These are phyloP conservation scores for Tyria jacobaeae DNA, from an alignment of 2,888 invertebrate species.

Conservation along the genomic window DNA sequence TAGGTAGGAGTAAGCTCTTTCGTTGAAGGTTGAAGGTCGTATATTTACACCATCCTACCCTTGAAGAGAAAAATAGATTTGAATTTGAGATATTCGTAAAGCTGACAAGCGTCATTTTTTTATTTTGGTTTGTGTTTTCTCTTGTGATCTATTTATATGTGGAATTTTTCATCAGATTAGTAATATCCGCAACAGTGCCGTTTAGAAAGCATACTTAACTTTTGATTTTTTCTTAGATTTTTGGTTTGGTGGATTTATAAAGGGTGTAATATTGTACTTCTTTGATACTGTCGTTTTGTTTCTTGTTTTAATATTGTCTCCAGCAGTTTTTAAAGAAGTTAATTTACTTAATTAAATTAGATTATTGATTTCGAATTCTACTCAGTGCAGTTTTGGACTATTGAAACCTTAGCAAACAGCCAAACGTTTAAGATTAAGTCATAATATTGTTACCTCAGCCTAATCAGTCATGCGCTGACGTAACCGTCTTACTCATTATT, in stretches of 20 bases:
- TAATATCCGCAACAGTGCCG: neutral
- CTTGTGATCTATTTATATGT: neutral
- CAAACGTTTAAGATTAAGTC: neutral
- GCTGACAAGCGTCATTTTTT: conserved; percentile 15
- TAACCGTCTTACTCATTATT: conserved; percentile 42
- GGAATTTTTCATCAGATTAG: neutral
- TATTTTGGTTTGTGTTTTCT: neutral
- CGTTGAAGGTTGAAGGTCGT: too few species aligned
- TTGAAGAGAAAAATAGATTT: conserved; percentile 12
- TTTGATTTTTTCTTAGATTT: too few species aligned
- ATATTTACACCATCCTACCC: conserved; percentile 1
- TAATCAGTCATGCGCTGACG: conserved; percentile 38
- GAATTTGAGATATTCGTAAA: neutral
- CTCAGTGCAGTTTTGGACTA: neutral
- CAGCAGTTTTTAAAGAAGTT: too few species aligned
- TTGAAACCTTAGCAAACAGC: neutral
- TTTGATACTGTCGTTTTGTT: too few species aligned
- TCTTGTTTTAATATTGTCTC: too few species aligned
- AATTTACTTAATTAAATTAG: too few species aligned
- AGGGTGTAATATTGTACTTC: too few species aligned
- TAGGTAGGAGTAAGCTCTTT: too few species aligned
- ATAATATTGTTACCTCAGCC: conserved; percentile 24
- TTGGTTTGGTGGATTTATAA: too few species aligned
- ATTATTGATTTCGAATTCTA: neutral
- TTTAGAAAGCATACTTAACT: too few species aligned